phyloP scores from a whole-genome alignment of 2,888 invertebrate genomes.

The Dryomyza anilis region DNA sequence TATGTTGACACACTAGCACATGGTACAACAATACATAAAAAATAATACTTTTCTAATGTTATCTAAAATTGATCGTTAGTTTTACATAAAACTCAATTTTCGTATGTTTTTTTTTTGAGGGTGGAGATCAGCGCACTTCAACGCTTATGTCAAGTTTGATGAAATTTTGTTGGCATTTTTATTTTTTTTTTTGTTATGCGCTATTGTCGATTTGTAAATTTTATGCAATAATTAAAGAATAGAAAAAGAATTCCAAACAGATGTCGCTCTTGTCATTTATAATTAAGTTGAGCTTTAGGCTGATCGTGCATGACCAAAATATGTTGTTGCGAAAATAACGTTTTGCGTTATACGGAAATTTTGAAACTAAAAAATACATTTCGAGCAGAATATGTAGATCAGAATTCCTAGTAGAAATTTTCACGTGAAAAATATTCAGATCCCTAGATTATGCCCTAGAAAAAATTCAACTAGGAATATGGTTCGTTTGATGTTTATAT shows the following conservation, averaged over 20 bases:
- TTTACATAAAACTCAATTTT: conserved; percentile 21
- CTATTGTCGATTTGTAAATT: neutral
- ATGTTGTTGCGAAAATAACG: too few species aligned
- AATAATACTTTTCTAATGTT: conserved; percentile 9
- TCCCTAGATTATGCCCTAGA: too few species aligned
- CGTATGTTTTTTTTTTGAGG: neutral
- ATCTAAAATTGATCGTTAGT: conserved; percentile 30
- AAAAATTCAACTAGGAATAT: too few species aligned
- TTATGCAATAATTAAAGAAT: neutral
- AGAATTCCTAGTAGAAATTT: too few species aligned
- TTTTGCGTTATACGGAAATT: too few species aligned
- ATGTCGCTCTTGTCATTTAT: neutral
- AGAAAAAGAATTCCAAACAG: neutral
- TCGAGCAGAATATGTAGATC: too few species aligned
- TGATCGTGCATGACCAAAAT: too few species aligned
- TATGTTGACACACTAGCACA: neutral
- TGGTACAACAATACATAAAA: too few species aligned
- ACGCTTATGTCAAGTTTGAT: conserved; percentile 4
- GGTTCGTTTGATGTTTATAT: too few species aligned
- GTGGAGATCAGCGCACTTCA: neutral
- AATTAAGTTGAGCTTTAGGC: too few species aligned
- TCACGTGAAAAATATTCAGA: too few species aligned
- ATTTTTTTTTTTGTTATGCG: neutral
- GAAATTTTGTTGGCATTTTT: neutral
- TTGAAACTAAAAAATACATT: too few species aligned